Evolutionary conservation across 1,140 invertebrate species (phyloP).

Genomic region (Macrobrachium nipponense): DNA sequence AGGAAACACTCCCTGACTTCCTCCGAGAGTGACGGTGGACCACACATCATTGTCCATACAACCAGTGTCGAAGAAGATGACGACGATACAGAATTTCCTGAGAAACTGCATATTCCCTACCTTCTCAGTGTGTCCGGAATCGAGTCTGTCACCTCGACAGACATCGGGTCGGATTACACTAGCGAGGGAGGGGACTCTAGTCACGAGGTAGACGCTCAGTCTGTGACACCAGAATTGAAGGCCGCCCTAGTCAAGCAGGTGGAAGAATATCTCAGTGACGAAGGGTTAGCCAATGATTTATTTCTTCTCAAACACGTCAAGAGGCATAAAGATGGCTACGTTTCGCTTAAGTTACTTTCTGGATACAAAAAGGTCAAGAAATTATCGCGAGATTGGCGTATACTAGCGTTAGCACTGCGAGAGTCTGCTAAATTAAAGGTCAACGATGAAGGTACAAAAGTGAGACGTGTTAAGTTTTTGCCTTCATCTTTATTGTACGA

Average conservation of each 20-base stretch:
- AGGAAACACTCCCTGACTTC: slow-evolving; percentile 29
- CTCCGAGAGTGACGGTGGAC: slow-evolving; percentile 43
- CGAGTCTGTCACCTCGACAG: slow-evolving; percentile 20
- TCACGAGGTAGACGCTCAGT: slow-evolving; percentile 7
- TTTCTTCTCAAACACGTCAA: slow-evolving; percentile 94
- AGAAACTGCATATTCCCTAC: background rate
- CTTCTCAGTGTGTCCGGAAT: background rate
- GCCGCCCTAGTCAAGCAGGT: slow-evolving; percentile 78
- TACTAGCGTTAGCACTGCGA: slow-evolving; percentile 84
- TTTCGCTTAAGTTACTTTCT: slow-evolving; percentile 92
- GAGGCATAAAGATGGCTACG: slow-evolving; percentile 93
- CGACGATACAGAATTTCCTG: background rate
- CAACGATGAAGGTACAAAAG: slow-evolving; percentile 90
- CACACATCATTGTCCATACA: slow-evolving; percentile 15
- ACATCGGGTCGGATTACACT: slow-evolving; percentile 41
- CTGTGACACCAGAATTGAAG: slow-evolving; percentile 21
- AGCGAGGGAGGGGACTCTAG: slow-evolving; percentile 52
- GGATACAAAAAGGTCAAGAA: slow-evolving; percentile 93
- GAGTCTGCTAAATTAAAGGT: slow-evolving; percentile 86
- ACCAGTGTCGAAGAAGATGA: slow-evolving; percentile 28
- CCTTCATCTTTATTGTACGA: slow-evolving; percentile 83
- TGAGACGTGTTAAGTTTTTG: slow-evolving; percentile 84
- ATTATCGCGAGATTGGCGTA: slow-evolving; percentile 91
- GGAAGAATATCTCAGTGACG: slow-evolving; percentile 95
- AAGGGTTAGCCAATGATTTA: slow-evolving; percentile 94